Percentiles rank a stretch among this genome's conserved stretches.
Evolutionary conservation across 2,113 vertebrate genomes (phyloP).

Genomic region (Anas platyrhynchos): DNA sequence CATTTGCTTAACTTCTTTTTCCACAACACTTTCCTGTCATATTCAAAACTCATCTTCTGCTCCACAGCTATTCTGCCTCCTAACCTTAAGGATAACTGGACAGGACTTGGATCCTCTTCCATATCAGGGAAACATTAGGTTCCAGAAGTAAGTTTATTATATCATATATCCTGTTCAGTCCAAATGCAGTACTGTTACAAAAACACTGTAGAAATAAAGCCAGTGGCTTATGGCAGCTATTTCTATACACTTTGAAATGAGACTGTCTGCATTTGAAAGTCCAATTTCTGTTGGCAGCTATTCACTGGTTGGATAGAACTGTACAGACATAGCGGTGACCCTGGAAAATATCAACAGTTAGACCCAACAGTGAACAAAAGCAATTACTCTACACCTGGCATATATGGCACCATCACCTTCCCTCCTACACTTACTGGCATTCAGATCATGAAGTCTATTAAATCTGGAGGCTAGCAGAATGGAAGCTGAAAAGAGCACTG

Average conservation of each 20-base stretch:
- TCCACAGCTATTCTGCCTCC: background rate
- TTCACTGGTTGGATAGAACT: conserved; percentile 2
- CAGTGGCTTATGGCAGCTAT: conserved; percentile 4
- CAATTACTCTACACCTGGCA: conserved; percentile 38
- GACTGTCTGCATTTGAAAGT: background rate
- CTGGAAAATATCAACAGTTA: conserved; percentile 50
- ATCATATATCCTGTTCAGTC: background rate
- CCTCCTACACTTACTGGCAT: conserved; percentile 27
- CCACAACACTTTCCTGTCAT: background rate
- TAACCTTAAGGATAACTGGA: background rate
- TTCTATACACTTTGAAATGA: conserved; percentile 37
- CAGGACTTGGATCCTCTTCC: background rate
- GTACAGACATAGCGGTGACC: background rate
- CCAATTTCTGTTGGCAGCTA: conserved; percentile 47
- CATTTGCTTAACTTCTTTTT: background rate
- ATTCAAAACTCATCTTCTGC: background rate
- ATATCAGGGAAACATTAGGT: background rate
- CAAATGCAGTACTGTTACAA: background rate
- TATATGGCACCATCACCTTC: conserved; percentile 30
- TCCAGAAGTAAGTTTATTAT: conserved; percentile 31
- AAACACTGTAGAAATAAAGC: conserved; percentile 35
- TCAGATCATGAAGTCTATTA: background rate
- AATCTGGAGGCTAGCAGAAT: conserved; percentile 31
- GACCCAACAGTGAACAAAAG: conserved; percentile 38
- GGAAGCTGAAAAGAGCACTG: conserved; percentile 47